phyloP scores from a whole-genome alignment of 2,888 invertebrate species.

The Epinotia demarniana region DNA sequence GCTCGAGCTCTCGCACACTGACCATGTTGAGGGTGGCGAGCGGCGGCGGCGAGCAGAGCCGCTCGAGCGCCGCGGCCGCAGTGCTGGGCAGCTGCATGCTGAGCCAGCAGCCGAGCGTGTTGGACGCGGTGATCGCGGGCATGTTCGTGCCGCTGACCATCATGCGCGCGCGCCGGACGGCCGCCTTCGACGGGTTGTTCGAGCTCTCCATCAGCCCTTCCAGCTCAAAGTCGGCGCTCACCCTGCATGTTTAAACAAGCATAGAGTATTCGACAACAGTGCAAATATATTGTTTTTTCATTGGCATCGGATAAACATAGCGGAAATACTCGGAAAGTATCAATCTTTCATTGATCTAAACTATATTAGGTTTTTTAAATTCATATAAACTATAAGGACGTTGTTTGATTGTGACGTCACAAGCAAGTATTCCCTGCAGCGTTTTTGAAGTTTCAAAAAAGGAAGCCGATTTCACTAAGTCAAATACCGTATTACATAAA shows the following conservation, averaged over 20 bases:
- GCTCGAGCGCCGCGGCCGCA: constrained; percentile 68
- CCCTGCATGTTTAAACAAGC: constrained; percentile 50
- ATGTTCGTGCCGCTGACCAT: constrained; percentile 67
- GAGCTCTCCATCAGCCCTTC: constrained; percentile 63
- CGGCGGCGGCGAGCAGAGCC: constrained; percentile 67
- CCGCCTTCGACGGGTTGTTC: constrained; percentile 60
- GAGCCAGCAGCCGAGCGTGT: constrained; percentile 72
- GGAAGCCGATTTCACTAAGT: no score
- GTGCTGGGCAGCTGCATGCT: constrained; percentile 68
- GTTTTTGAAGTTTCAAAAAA: no score
- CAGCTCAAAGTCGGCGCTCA: constrained; percentile 72
- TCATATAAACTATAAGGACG: no score
- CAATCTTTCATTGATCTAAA: no score
- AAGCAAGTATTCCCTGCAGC: no score
- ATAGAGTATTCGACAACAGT: no score
- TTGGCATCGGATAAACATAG: no score
- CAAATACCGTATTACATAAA: no score
- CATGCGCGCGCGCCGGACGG: constrained; percentile 66
- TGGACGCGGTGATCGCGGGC: constrained; percentile 54
- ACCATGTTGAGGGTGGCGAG: constrained; percentile 67
- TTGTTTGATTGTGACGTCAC: no score
- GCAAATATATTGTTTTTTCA: no score
- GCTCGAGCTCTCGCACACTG: background rate
- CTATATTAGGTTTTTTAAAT: no score
- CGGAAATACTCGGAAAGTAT: no score